Base-by-base conservation (phyloP, 2,113 vertebrate genomes). In the Scalopus aquaticus region DNA sequence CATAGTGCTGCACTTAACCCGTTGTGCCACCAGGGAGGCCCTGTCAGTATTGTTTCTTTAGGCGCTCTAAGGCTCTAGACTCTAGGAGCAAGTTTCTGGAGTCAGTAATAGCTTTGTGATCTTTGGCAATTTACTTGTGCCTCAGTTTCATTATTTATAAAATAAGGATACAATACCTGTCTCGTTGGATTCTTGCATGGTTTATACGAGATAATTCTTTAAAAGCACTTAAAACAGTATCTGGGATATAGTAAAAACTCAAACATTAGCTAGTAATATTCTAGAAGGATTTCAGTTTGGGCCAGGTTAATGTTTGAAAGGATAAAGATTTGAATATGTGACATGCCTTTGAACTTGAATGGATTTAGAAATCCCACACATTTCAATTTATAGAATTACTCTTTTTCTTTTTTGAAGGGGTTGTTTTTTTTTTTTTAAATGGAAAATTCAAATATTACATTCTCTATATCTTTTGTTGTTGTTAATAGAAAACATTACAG, bases 151-250 rank as follows among this genome's bases (percentile, higher is more conserved):
- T 37, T 54, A 16, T 58, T 82, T 80, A 22, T 62, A 37, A 86
- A 62, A 69, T 90, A 67, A 12, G 9, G 65, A 86, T 69, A 80
- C 90, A 95, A 67, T 78, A 84, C 26, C 17, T 90, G 37, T 44
- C 4, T 81, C 24, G n/a, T 2, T 82, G 87, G 76, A 77, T 78
- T 80, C 60, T 39, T 32, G 35, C 39, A 49, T 86, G 6, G 32
- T 86, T 95, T 85, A 74, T 39, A 20, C n/a, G n/a, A n/a, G n/a
- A n/a, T 87, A 62, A 72, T 69, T 81, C 13, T 20, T 91, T 67
- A 85, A 92, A 65, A 79, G 32, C 35, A 58, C 46, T 79, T 88
- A 58, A 10, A 76, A 20, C 39, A 49, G 37, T 73, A 7, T 26
- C 17, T 76, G 93, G 49, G 49, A 69, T 28, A 62, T 49, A 69